Evolutionary conservation across 1,140 invertebrate genomes (phyloP).

Genomic region (Nasonia longicornis): DNA sequence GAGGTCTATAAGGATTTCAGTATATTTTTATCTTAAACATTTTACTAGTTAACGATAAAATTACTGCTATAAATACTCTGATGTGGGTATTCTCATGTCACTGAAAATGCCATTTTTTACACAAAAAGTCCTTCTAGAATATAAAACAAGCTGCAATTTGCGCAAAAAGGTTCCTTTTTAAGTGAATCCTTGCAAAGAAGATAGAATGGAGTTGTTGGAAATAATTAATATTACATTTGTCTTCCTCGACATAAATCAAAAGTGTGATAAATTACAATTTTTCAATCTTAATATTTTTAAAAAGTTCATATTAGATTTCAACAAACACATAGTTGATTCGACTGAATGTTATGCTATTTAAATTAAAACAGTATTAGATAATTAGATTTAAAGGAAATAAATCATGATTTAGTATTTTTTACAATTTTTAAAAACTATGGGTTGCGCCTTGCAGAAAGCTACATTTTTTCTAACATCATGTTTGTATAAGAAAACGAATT

Average conservation of each 20-base stretch:
- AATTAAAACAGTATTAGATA: constrained; percentile 14
- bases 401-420: background rate
- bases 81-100: background rate
- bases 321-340: background rate
- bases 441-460: background rate
- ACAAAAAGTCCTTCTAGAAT: background rate
- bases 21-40: constrained; percentile 11
- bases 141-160: background rate
- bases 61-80: constrained; percentile 8
- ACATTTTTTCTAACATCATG: background rate
- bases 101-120: background rate
- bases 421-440: background rate
- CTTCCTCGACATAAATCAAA: background rate
- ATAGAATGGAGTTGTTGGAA: background rate
- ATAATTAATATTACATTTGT: background rate
- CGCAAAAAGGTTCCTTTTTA: background rate
- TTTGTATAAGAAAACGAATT: background rate
- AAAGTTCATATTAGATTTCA: background rate
- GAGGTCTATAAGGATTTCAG: background rate
- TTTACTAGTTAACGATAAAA: constrained; percentile 8
- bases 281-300: background rate
- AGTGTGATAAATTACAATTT: background rate
- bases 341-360: background rate
- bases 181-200: too few species aligned
- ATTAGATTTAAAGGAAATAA: constrained; percentile 5